Base-by-base conservation (phyloP, 2,797 vertebrate species). In the Dallia pectoralis region DNA sequence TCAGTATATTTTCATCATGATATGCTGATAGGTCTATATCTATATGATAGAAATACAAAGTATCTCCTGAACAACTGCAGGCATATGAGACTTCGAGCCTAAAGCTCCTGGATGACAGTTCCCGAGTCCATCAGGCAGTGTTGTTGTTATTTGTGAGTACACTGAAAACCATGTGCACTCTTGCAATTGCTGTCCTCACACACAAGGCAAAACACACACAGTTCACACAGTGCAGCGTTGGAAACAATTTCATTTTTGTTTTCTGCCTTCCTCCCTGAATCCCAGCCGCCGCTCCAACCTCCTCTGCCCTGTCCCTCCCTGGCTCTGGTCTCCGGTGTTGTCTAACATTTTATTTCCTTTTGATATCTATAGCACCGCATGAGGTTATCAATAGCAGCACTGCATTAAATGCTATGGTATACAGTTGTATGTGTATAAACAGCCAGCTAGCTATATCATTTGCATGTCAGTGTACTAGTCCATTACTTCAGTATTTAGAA, bases 191-290 rank as follows among this genome's bases (percentile, higher is more conserved):
- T 33, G 19, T 2, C 0, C 19, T n/a, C 18, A n/a, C 30, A 40
- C 32, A 67, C 36, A 67, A 11, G 25, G 33, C 14, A 19, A 22
- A 8, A 15, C 19, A 64, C 32, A 36, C 64, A 66, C 64, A 66
- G 4, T 40, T 22, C 65, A 67, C 44, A 36, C 65, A 44, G n/a
- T 14, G 33, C 65, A 67, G 65, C 19, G n/a, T 67, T 67, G 40
- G n/a, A 67, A 67, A 44, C 36, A 2, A 30, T 67, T 19, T 36
- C 65, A n/a, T 40, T 33, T 44, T 67, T 44, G 64, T 66, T 44
- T 66, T 66, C 16, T 4, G 32, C 6, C 53, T 56, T 12, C 53
- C 53, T 56, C 53, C 53, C 53, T 56, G 9, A 11, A 25, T 30
- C 14, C 2, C 61, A 19, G 12, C 29, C 15, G 27, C 62, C 30